phyloP scores from a whole-genome alignment of 2,113 vertebrate species.

The Corvus cornix region DNA sequence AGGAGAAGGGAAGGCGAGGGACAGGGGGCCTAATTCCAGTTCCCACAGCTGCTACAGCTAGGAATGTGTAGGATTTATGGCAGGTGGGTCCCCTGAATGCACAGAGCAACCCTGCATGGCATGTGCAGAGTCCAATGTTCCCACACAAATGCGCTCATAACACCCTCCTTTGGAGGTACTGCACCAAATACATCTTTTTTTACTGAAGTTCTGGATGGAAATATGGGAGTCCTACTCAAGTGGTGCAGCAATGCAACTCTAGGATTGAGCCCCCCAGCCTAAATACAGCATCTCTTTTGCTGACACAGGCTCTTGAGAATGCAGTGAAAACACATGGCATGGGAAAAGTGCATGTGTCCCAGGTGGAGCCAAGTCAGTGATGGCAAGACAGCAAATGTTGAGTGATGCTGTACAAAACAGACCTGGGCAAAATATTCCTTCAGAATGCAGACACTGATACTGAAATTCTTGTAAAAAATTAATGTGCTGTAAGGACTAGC shows the following conservation, averaged over 20 bases:
- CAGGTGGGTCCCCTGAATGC: not conserved
- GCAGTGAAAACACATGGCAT: not conserved
- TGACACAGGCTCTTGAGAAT: not conserved
- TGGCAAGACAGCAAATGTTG: not conserved
- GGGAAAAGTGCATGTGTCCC: not conserved
- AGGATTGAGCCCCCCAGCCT: not conserved
- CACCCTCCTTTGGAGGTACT: not conserved
- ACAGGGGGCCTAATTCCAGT: not conserved
- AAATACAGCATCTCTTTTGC: not conserved
- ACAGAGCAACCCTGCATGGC: not conserved
- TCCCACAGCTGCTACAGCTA: not conserved
- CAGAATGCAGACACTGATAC: not conserved
- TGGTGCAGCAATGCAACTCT: not conserved
- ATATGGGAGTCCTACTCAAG: not conserved
- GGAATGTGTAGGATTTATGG: not conserved
- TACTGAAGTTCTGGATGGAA: not conserved
- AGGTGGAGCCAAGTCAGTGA: not conserved
- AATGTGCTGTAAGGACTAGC: not conserved
- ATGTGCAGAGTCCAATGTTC: rapidly evolving
- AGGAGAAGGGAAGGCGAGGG: not conserved
- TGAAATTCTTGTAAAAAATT: not conserved
- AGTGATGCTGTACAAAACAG: not conserved
- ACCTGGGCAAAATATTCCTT: not conserved
- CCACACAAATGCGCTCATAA: rapidly evolving
- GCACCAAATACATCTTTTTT: not conserved